Evolutionary conservation across 1,140 invertebrate genomes (phyloP).

Genomic region (Drosophila lowei): DNA sequence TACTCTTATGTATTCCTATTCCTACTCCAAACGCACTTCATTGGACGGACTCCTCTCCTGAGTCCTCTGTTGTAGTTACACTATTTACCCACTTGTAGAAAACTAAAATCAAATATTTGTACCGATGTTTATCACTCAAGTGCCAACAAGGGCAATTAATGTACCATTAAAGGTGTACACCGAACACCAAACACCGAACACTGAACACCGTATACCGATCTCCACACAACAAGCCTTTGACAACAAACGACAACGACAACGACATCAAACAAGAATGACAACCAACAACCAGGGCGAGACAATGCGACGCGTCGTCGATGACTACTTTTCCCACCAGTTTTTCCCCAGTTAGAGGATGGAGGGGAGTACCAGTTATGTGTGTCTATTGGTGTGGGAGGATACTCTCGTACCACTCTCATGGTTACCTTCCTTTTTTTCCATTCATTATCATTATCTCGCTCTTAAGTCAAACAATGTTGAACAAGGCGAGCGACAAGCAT

Average conservation of each 20-base stretch:
- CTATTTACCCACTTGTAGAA: constrained; percentile 71
- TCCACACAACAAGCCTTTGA: constrained; percentile 65
- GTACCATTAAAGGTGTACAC: constrained; percentile 74
- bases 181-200: constrained; percentile 33
- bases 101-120: constrained; percentile 80
- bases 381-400: too few relatives aligned
- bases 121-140: constrained; percentile 75
- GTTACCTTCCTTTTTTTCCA: constrained; percentile 11
- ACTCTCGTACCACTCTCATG: neutral
- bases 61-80: constrained; percentile 48
- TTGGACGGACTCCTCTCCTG: neutral
- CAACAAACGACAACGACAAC: constrained; percentile 30
- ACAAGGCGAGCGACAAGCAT: constrained; percentile 51
- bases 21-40: too few relatives aligned
- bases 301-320: constrained; percentile 21
- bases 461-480: constrained; percentile 57
- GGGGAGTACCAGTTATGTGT: too few relatives aligned
- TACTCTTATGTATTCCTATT: neutral
- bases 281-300: constrained; percentile 27
- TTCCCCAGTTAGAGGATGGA: too few relatives aligned
- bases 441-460: constrained; percentile 11
- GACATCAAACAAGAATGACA: constrained; percentile 38
- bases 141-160: constrained; percentile 79
- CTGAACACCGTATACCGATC: neutral
- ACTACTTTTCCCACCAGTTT: constrained; percentile 36